Conservation (phyloP, 2,113 vertebrate genomes). For the Oxyruncus cristatus region DNA sequence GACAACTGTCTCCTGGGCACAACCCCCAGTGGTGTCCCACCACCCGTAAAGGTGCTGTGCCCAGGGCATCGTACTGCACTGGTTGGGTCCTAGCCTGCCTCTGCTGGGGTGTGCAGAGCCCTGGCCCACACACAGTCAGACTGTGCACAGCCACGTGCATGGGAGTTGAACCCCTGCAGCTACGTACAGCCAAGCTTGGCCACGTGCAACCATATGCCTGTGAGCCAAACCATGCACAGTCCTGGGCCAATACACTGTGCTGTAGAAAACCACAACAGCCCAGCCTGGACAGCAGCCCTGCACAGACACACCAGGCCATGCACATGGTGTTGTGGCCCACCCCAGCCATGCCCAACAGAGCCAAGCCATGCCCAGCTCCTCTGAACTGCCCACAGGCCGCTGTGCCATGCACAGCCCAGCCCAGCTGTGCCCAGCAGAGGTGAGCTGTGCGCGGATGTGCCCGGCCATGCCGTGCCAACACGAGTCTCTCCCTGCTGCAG, state of each 20-base stretch:
- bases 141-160: neutral
- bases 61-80: neutral
- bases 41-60: neutral
- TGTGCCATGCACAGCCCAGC: neutral
- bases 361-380: neutral
- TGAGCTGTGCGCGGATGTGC: neutral
- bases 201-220: neutral
- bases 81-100: neutral
- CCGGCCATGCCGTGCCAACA: neutral
- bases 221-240: neutral
- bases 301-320: fast-evolving
- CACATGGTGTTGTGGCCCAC: no score
- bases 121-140: neutral
- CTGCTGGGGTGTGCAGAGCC: neutral
- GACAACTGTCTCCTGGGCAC: neutral
- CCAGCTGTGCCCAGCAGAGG: fast-evolving
- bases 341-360: neutral
- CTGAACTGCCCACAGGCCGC: neutral
- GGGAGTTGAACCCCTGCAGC: neutral
- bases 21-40: neutral
- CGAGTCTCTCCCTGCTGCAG: conserved; percentile 40
- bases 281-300: neutral
- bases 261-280: neutral
- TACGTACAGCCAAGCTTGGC: neutral
- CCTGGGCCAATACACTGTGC: neutral